These are phyloP conservation scores for Escarpia spicata DNA, from an alignment of 2,888 invertebrate genomes.

Conservation along the genomic window DNA sequence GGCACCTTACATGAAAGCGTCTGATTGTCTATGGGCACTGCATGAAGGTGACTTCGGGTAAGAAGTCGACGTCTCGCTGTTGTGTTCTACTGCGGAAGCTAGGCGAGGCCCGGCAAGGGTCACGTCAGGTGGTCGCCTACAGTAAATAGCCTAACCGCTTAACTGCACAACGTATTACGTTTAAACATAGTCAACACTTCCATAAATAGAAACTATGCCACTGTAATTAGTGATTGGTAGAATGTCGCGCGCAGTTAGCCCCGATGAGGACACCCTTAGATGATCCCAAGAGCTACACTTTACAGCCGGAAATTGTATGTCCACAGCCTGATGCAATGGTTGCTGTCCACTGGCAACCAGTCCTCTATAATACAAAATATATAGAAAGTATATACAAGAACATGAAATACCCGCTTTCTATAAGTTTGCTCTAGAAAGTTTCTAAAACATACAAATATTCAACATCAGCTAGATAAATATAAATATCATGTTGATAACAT, in stretches of 20 bases:
- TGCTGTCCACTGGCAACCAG: neutral
- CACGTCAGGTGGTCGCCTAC: neutral
- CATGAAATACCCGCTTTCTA: neutral
- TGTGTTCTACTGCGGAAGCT: neutral
- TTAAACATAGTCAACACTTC: neutral
- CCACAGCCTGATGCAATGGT: neutral
- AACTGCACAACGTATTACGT: neutral
- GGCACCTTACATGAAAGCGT: neutral
- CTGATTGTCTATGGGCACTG: neutral
- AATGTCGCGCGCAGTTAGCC: neutral
- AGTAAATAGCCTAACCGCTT: neutral
- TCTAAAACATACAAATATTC: neutral
- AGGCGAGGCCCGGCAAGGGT: neutral
- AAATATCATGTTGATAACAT: neutral
- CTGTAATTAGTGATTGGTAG: neutral
- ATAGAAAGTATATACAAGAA: neutral
- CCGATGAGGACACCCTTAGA: neutral
- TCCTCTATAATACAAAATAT: neutral
- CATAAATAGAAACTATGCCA: neutral
- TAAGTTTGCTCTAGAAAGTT: neutral
- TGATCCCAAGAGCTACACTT: neutral
- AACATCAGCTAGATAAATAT: neutral
- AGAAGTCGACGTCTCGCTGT: slow-evolving; percentile 5
- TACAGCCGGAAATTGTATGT: neutral
- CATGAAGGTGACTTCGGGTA: neutral